Evolutionary conservation across 2,888 invertebrate species (phyloP), one percentile per base, ranked within the genome.

Genomic region (Gisinianus flammeolus): DNA sequence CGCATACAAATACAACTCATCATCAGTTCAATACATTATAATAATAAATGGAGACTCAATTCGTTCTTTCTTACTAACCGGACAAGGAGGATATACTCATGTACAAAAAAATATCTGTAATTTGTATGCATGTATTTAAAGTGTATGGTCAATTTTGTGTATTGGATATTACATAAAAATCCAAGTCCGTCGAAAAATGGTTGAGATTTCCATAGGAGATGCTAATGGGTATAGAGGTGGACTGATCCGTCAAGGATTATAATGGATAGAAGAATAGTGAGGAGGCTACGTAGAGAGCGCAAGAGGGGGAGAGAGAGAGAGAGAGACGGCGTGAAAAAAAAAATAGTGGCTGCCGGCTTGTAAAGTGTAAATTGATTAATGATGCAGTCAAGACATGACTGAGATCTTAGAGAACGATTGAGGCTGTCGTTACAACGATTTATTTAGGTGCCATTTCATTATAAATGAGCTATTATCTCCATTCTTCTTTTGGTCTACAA

Each of bases 351-450:
- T 78, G 78, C 68, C 78, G 78, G 78, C 73, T 73, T 72, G 68
- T 62, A 72, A 79, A 72, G 79, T 79, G 79, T 79, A 79, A 79
- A 79, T 79, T 79, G 79, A 79, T 79, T 79, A 79, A 79, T 79
- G 79, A 76, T 79, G 54, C 66, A 75, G 70, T 64, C 70, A 79
- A 73, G 78, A 79, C 79, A 76, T 76, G 79, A 67, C 72, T 76
- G 62, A 79, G 79, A 79, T 79, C 72, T 76, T 56, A 58, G 76
- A 16, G 33, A 79, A 54, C 78, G 78, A 79, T 79, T 79, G 74
- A 70, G 56, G 44, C 75, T 79, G 78, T 79, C 78, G 75, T 79
- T 79, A 75, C 58, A 70, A 79, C 75, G 78, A 79, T 79, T 79
- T 79, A 79, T 79, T 75, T 79, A 69, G 44, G 70, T 79, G 75